Base-by-base conservation (phyloP, 1,140 invertebrate genomes). In the Pomacea maculata region DNA sequence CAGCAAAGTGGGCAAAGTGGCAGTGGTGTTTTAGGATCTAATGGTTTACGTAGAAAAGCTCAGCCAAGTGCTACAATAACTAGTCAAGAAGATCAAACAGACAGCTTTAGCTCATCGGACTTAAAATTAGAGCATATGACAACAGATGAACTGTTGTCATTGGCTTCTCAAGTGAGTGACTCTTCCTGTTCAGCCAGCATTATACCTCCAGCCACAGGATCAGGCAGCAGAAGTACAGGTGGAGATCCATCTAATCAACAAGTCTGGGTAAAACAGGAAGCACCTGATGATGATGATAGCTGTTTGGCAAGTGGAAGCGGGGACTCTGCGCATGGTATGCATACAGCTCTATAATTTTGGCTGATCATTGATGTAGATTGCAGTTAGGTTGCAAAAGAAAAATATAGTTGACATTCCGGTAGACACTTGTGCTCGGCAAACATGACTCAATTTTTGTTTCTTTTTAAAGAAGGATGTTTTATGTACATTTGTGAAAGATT, bases 221-320 rank as follows among this genome's bases (percentile, higher is more conserved):
- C 65, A 19, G 54, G 25, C 17, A 55, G 77, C 65, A 34, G n/a
- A 10, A 54, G 77, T 55, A 4, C 7, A 54, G 17, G 64, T 63
- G 63, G 61, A n/a, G 61, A 63, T 21, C 52, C 75, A 45, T 29
- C 75, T 4, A 45, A 61, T 52, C 75, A 77, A 29, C 75, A 63
- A n/a, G 75, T 78, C 17, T 78, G 77, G 77, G 70, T 78, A 65
- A 78, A 78, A 29, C 77, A 78, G 45, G 77, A 78, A 71, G 65
- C 54, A 19, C 45, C 45, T 19, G 77, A 78, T 71, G 77, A 78
- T 65, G 45, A 61, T 61, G 57, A 61, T 17, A 61, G 57, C 57
- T 61, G 57, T 17, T 61, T 61, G 57, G 57, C 52, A 11, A 54
- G 57, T 57, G 77, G 19, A 52, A 54, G 55, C 7, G 77, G 77